Percentiles rank a stretch among this genome's conserved stretches.
These are phyloP conservation scores for Azorinus chamasolen DNA, from an alignment of 2,888 invertebrate genomes.

Conservation along the genomic window DNA sequence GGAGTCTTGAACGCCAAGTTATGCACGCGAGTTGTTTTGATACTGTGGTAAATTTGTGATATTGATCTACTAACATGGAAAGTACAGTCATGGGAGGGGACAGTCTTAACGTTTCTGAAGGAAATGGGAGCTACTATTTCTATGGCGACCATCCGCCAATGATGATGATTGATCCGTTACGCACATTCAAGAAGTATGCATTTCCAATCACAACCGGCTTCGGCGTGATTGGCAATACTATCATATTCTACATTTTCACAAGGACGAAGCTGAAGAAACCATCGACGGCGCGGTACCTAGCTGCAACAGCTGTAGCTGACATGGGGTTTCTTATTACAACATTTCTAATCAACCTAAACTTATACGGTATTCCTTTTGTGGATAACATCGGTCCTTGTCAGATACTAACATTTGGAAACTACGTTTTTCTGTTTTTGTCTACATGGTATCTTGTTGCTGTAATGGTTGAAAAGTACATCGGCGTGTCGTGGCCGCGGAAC, in stretches of 20 bases:
- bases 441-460: slow-evolving; percentile 78
- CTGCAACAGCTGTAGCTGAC: slow-evolving; percentile 92
- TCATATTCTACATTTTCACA: slow-evolving; percentile 92
- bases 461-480: slow-evolving; percentile 77
- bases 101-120: no score
- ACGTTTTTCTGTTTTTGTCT: slow-evolving; percentile 75
- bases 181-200: slow-evolving; percentile 88
- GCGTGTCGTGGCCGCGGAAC: slow-evolving; percentile 75
- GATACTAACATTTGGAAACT: slow-evolving; percentile 90
- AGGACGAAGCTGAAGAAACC: slow-evolving; percentile 91
- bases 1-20: no score
- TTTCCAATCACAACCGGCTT: slow-evolving; percentile 90
- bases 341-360: slow-evolving; percentile 84
- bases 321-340: slow-evolving; percentile 91
- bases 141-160: no score
- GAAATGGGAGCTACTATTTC: no score
- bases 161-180: no score
- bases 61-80: no score
- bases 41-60: no score
- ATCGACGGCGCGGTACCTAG: slow-evolving; percentile 92
- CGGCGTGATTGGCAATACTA: slow-evolving; percentile 92
- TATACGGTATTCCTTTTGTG: slow-evolving; percentile 45
- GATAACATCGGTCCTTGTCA: slow-evolving; percentile 89
- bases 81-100: no score
- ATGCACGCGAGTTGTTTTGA: no score